Conservation (phyloP, 2,888 invertebrate species). For the Lobophora halterata region DNA sequence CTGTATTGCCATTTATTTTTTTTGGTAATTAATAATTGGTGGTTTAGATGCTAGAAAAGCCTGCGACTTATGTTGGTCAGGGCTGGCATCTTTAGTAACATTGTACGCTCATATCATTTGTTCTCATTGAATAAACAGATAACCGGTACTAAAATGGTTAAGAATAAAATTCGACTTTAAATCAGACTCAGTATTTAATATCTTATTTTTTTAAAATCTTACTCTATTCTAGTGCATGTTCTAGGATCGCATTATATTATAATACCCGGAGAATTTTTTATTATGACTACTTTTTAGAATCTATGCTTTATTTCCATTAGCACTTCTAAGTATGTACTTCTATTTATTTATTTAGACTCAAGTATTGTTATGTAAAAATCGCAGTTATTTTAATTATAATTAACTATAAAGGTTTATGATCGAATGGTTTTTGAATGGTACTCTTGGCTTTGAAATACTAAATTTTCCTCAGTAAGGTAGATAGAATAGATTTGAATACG, state of each 20-base stretch:
- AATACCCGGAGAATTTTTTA: slow-evolving; percentile 13
- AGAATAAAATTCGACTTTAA: no score
- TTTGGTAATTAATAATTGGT: no score
- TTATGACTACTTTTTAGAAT: slow-evolving; percentile 22
- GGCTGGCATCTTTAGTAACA: no score
- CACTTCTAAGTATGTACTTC: slow-evolving; percentile 21
- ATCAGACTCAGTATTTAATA: no score
- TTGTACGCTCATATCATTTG: no score
- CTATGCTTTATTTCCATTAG: slow-evolving; percentile 28
- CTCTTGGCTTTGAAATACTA: slow-evolving; percentile 59
- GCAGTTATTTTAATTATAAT: slow-evolving; percentile 15
- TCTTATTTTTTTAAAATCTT: slow-evolving; percentile 11
- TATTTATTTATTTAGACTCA: slow-evolving; percentile 28
- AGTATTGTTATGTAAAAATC: slow-evolving; percentile 16
- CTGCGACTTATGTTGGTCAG: no score
- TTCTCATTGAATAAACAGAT: no score
- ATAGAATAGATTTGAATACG: slow-evolving; percentile 55
- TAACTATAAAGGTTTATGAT: slow-evolving; percentile 16
- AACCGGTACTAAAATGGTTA: no score
- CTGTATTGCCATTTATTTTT: no score
- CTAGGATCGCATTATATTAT: slow-evolving; percentile 16
- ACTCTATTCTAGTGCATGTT: slow-evolving; percentile 26
- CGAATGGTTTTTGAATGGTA: slow-evolving; percentile 36
- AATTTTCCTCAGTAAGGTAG: slow-evolving; percentile 56
- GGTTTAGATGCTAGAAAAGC: no score